phyloP scores from a whole-genome alignment of 2,888 invertebrate species.

The Dastarcus helophoroides region DNA sequence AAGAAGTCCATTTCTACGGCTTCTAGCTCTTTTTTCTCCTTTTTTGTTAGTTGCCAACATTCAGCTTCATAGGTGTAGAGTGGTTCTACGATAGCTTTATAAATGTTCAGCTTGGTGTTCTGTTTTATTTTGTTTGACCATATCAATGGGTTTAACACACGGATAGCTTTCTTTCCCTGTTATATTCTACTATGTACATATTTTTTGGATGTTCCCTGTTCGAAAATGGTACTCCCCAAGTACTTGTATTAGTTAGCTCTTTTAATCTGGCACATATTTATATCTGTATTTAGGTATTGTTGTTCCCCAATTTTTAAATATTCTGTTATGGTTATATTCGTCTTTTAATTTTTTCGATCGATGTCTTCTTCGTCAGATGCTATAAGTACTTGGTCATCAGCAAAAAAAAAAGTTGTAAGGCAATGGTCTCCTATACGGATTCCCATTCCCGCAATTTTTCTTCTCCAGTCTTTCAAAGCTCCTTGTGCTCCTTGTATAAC shows the following conservation, averaged over 20 bases:
- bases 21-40: constrained; percentile 2
- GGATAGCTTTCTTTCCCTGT: constrained; percentile 1
- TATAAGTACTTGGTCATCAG: constrained; percentile 1
- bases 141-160: neutral
- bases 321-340: constrained; percentile 1
- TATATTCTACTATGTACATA: no score
- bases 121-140: constrained; percentile 3
- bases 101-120: constrained; percentile 1
- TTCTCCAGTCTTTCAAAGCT: no score
- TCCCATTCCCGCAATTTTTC: no score
- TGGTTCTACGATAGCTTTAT: neutral
- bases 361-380: neutral
- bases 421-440: constrained; percentile 1
- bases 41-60: constrained; percentile 1
- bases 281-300: constrained; percentile 2
- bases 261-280: neutral
- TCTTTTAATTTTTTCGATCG: constrained; percentile 1
- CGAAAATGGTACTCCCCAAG: neutral
- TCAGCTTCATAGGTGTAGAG: neutral
- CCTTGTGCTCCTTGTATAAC: no score
- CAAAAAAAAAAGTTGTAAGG: constrained; percentile 2
- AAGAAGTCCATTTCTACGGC: no score
- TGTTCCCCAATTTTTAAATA: constrained; percentile 3
- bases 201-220: neutral
- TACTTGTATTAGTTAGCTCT: constrained; percentile 2